Evolutionary conservation across 1,140 invertebrate genomes (phyloP), one percentile per base, ranked within the genome.

Genomic region (Drosophila kepulauana): DNA sequence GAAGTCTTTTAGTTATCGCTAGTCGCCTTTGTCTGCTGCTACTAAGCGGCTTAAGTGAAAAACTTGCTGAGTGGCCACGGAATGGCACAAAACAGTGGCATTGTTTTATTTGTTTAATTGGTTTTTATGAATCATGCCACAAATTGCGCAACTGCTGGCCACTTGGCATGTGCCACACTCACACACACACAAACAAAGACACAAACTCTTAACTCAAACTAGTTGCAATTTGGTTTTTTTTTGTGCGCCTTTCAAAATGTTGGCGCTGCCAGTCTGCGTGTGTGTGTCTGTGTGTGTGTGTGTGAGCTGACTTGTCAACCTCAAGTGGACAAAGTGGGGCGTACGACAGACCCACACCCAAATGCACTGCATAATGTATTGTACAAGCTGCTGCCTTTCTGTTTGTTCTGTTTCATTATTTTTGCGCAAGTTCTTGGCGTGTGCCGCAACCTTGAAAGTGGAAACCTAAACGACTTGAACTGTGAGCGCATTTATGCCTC

Each of bases 391-490:
- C 69, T 68, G 72, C 64, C 81, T 85, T 85, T 81, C 64, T n/a
- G 65, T 78, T 76, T 61, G 43, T 57, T 54, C 38, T 43, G 59
- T 51, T 67, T 69, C n/a, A 3, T 61, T 25, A 48, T 38, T 63
- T 64, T 75, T 82, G 63, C 67, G 79, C 77, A 73, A 73, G 81
- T 79, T 86, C 81, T 41, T 84, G 65, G 74, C 62, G 46, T 41
- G 75, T 67, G 64, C 41, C 56, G 48, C 78, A 86, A 87, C 82
- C 82, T 86, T 86, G 82, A 86, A 86, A 86, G 82, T 82, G 82
- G 79, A 64, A 78, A 86, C 78, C 66, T 58, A 74, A 81, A 68
- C 70, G 68, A 75, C 56, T 58, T 72, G 66, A 76, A 74, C 64
- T 62, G 69, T 62, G 70, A 52, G 77, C 70, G 56, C 78, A 77